A percentile compares a stretch with the other conserved stretches of the same genome.
Evolutionary conservation across 2,888 invertebrate species (phyloP).

Genomic region (Criorhina ranunculi): DNA sequence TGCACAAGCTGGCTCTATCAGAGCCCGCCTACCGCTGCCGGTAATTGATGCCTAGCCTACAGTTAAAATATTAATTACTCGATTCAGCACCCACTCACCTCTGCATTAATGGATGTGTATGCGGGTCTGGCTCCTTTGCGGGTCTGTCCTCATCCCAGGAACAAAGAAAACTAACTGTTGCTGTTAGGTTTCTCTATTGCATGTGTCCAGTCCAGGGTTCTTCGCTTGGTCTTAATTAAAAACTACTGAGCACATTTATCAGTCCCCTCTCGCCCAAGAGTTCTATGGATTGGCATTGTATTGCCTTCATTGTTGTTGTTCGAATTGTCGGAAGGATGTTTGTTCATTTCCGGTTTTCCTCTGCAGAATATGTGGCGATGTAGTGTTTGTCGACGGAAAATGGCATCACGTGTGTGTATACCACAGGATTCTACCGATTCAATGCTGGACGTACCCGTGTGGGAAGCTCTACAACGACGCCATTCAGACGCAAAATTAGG

Average conservation of each 20-base stretch:
- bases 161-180: slow-evolving; percentile 36
- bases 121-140: not conserved
- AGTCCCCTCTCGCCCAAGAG: not conserved
- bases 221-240: slow-evolving; percentile 21
- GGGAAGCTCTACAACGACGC: slow-evolving; percentile 91
- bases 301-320: slow-evolving; percentile 8
- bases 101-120: slow-evolving; percentile 2
- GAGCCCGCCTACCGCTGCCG: not conserved
- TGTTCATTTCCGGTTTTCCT: slow-evolving; percentile 39
- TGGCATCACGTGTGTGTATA: slow-evolving; percentile 90
- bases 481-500: slow-evolving; percentile 91
- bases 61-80: slow-evolving; percentile 62
- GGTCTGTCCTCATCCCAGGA: not conserved
- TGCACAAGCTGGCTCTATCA: slow-evolving; percentile 15
- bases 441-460: slow-evolving; percentile 91
- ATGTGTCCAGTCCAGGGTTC: slow-evolving; percentile 6
- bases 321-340: slow-evolving; percentile 35
- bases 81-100: slow-evolving; percentile 19
- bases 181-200: slow-evolving; percentile 2
- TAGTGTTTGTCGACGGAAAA: slow-evolving; percentile 94
- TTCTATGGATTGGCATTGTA: not conserved
- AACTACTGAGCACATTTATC: slow-evolving; percentile 1
- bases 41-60: slow-evolving; percentile 63
- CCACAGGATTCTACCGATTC: slow-evolving; percentile 94
- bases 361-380: slow-evolving; percentile 92